Conservation (phyloP, 2,888 invertebrate genomes). For the Hoplodrina ambigua region DNA sequence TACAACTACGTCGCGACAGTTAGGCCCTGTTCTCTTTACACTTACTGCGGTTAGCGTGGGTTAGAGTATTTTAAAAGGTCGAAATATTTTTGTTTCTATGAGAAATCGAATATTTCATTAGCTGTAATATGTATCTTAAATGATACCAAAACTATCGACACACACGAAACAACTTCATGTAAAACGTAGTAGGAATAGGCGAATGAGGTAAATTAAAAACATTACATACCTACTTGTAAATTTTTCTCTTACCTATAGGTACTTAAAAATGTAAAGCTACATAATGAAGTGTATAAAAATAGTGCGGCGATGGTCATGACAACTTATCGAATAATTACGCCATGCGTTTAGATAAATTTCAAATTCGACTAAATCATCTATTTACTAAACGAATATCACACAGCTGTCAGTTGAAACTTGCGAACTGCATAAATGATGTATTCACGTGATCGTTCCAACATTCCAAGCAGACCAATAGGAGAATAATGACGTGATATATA, state of each 20-base stretch:
- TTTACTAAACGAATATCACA: constrained; percentile 83
- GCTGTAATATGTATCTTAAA: constrained; percentile 73
- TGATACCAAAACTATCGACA: constrained; percentile 78
- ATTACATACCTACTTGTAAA: constrained; percentile 75
- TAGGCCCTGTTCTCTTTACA: constrained; percentile 76
- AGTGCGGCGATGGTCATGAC: constrained; percentile 76
- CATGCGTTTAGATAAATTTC: constrained; percentile 78
- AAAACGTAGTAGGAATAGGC: constrained; percentile 80
- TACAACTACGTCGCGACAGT: constrained; percentile 79
- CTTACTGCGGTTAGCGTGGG: constrained; percentile 64
- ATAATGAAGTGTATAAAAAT: constrained; percentile 79
- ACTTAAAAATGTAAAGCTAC: constrained; percentile 76
- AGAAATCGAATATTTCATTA: constrained; percentile 67
- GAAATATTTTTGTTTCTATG: constrained; percentile 67
- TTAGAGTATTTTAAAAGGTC: constrained; percentile 61
- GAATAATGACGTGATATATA: constrained; percentile 66
- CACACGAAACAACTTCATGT: constrained; percentile 76
- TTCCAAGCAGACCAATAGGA: constrained; percentile 78
- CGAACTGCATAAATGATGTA: constrained; percentile 51
- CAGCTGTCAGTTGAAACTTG: constrained; percentile 71
- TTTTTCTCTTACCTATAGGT: constrained; percentile 64
- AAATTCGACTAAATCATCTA: constrained; percentile 81
- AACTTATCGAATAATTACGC: constrained; percentile 76
- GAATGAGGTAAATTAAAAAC: constrained; percentile 81
- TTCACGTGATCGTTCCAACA: constrained; percentile 59